Percentiles rank a stretch among this genome's conserved stretches.
phyloP scores from a whole-genome alignment of 2,797 vertebrate genomes.

The Apodemus agrarius region DNA sequence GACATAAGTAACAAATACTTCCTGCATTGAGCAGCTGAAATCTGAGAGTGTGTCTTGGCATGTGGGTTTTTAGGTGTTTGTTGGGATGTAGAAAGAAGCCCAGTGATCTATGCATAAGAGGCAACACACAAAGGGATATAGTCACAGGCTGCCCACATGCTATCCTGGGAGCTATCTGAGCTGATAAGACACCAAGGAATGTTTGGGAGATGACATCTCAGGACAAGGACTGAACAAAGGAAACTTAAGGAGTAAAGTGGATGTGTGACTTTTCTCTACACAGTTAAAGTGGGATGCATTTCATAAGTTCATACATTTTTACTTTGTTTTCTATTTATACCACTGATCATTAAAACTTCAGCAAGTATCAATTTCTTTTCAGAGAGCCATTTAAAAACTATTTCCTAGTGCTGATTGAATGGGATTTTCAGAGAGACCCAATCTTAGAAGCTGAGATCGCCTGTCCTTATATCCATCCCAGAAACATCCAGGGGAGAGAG shows the following conservation, averaged over 20 bases:
- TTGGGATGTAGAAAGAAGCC: neutral
- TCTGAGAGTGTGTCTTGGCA: neutral
- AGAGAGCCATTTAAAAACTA: conserved; percentile 1
- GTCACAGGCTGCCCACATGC: neutral
- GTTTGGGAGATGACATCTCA: neutral
- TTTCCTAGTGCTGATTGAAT: neutral
- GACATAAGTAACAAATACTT: neutral
- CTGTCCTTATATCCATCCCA: neutral
- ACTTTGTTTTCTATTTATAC: conserved; percentile 15
- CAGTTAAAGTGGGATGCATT: neutral
- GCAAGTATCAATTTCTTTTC: conserved; percentile 9
- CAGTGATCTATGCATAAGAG: neutral
- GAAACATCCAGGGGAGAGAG: neutral
- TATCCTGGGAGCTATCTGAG: neutral
- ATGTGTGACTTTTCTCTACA: neutral
- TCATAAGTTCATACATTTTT: neutral
- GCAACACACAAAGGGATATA: neutral
- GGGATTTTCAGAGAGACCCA: neutral
- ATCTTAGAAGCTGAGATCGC: neutral
- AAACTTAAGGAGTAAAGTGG: neutral
- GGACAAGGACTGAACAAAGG: neutral
- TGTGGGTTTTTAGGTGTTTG: neutral
- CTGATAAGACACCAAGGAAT: neutral
- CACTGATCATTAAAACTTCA: neutral
- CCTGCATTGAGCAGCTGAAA: neutral